A percentile compares a stretch with the other conserved stretches of the same genome.
phyloP scores from a whole-genome alignment of 2,888 invertebrate species.

The Stenchaetothrips biformis region DNA sequence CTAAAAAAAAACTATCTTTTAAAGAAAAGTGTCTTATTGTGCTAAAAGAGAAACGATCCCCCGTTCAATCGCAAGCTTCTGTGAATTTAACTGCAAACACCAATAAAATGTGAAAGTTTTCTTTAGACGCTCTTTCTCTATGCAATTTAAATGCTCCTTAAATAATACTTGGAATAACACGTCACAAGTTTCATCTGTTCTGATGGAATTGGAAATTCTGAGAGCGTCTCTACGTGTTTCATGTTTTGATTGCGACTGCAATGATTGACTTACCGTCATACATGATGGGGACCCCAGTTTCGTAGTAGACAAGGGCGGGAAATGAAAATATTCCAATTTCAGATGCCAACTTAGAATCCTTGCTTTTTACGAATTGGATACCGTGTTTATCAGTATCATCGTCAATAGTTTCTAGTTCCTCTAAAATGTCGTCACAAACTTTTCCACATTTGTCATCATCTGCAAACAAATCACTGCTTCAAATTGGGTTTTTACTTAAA shows the following conservation, averaged over 20 bases:
- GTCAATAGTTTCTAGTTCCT: constrained; percentile 86
- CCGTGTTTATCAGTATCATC: constrained; percentile 89
- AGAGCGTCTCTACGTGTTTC: neutral
- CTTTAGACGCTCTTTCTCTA: too few species aligned
- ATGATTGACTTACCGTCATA: constrained; percentile 73
- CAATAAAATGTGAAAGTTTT: too few species aligned
- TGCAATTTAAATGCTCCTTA: neutral
- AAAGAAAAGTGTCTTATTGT: too few species aligned
- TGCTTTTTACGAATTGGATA: constrained; percentile 90
- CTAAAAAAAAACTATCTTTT: too few species aligned
- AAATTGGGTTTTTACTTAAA: constrained; percentile 33
- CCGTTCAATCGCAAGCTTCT: too few species aligned
- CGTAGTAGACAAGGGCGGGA: constrained; percentile 87
- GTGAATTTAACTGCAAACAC: too few species aligned
- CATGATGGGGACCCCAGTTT: constrained; percentile 90
- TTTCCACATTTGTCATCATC: constrained; percentile 76
- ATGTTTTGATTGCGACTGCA: constrained; percentile 21
- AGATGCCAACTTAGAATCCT: constrained; percentile 80
- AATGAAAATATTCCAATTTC: constrained; percentile 90
- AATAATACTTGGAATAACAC: constrained; percentile 23
- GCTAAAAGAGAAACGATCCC: too few species aligned
- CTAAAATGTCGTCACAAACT: constrained; percentile 75
- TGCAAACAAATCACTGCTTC: constrained; percentile 43
- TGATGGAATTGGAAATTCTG: neutral
- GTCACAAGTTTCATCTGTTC: constrained; percentile 21